phyloP scores from a whole-genome alignment of 2,888 invertebrate genomes.

The Trichogramma dendrolimi region DNA sequence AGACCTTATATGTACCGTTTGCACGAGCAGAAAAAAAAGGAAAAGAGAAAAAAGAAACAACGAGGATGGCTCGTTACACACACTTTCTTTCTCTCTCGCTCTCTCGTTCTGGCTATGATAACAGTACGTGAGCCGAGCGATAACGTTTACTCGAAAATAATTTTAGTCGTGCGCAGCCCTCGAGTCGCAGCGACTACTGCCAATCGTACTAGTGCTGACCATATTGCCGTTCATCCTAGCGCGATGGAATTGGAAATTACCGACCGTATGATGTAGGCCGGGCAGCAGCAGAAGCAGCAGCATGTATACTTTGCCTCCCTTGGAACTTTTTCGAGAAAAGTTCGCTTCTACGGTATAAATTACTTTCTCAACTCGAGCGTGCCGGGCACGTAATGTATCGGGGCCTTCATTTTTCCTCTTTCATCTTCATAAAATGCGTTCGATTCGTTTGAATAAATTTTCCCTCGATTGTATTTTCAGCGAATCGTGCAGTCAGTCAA shows the following conservation, averaged over 20 bases:
- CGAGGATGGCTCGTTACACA: neutral
- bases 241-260: constrained; percentile 13
- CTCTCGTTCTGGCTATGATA: neutral
- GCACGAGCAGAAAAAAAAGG: neutral
- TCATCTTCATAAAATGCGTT: neutral
- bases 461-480: too few species aligned
- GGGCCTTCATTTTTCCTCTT: neutral
- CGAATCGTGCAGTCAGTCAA: too few species aligned
- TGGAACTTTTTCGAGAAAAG: neutral
- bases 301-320: neutral
- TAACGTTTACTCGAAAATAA: constrained; percentile 29
- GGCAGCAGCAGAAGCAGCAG: too few species aligned
- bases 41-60: neutral
- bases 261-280: neutral
- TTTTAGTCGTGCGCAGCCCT: constrained; percentile 24
- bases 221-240: constrained; percentile 1
- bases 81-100: constrained; percentile 5
- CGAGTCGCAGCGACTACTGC: neutral
- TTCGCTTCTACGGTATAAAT: too few species aligned
- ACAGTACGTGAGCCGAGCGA: constrained; percentile 12
- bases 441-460: too few species aligned
- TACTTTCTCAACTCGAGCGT: constrained; percentile 4
- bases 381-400: neutral
- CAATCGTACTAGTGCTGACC: neutral
- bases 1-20: neutral